phyloP scores from a whole-genome alignment of 2,888 invertebrate species.

The Emmelina monodactyla region DNA sequence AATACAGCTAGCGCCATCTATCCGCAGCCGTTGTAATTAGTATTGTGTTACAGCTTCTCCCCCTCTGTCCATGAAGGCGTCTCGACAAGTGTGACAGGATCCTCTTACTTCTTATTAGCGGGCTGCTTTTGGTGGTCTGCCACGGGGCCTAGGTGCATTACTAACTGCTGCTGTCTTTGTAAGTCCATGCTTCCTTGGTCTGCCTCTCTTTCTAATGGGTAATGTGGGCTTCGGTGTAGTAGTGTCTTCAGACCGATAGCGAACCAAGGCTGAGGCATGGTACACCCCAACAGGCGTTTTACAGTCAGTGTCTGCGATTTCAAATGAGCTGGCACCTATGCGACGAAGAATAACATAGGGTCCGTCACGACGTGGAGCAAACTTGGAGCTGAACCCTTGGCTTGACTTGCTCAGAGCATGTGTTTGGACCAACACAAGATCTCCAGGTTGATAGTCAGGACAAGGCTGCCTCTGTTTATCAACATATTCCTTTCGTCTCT shows the following conservation, averaged over 20 bases:
- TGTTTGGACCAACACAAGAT: constrained; percentile 2
- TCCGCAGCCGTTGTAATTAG: too few species aligned
- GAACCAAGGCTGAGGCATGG: background rate
- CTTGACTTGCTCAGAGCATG: background rate
- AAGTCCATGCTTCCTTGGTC: background rate
- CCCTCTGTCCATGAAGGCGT: background rate
- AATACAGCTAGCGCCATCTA: too few species aligned
- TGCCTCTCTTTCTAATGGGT: background rate
- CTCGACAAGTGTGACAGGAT: background rate
- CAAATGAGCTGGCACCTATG: background rate
- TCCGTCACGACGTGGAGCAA: background rate
- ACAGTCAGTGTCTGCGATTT: background rate
- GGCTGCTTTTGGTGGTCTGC: background rate
- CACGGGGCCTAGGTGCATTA: background rate
- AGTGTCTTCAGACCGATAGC: background rate
- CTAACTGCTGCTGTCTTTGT: background rate
- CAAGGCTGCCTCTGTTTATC: constrained; percentile 3
- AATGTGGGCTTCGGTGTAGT: too few species aligned
- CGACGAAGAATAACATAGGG: background rate
- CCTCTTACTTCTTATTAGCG: background rate
- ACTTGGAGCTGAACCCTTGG: background rate
- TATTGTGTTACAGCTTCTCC: too few species aligned
- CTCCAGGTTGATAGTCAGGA: constrained; percentile 5
- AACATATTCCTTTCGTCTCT: constrained; percentile 2
- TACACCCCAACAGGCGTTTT: background rate